Percentiles rank a stretch among this genome's conserved stretches.
These are phyloP conservation scores for Campaea margaritaria DNA, from an alignment of 2,888 invertebrate genomes.

Conservation along the genomic window DNA sequence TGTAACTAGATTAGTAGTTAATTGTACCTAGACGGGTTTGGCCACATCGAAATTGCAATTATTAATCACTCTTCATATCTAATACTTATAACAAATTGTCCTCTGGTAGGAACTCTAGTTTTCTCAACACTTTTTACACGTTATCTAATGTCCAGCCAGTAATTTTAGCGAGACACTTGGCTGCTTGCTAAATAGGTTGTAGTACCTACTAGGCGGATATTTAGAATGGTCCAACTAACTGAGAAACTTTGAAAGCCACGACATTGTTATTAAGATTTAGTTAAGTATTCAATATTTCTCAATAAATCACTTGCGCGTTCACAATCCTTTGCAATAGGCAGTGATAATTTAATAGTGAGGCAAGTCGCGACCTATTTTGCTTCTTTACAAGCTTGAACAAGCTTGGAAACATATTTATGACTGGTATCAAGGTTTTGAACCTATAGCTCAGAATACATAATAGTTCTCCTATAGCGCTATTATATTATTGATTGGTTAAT, in stretches of 20 bases:
- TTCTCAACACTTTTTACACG: constrained; percentile 4
- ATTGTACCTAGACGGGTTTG: constrained; percentile 26
- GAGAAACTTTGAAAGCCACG: constrained; percentile 17
- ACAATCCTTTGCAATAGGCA: constrained; percentile 13
- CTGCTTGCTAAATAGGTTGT: no score
- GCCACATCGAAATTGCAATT: constrained; percentile 26
- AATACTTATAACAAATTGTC: constrained; percentile 18
- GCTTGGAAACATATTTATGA: no score
- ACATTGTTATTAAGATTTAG: constrained; percentile 21
- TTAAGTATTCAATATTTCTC: constrained; percentile 30
- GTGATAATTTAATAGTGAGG: constrained; percentile 8
- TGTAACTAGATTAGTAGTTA: constrained; percentile 26
- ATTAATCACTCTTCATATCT: constrained; percentile 24
- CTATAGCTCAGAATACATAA: no score
- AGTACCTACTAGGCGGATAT: constrained; percentile 8
- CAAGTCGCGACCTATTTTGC: constrained; percentile 16
- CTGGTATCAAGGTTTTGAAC: no score
- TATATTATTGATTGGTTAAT: no score
- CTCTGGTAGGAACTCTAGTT: constrained; percentile 4
- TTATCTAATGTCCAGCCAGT: constrained; percentile 5
- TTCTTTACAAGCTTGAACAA: no score
- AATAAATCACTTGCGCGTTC: constrained; percentile 27
- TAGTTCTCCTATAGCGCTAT: no score
- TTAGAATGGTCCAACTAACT: constrained; percentile 19
- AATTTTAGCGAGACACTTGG: no score